These are phyloP conservation scores for Prenolepis imparis DNA, from an alignment of 2,888 invertebrate genomes.

Conservation along the genomic window DNA sequence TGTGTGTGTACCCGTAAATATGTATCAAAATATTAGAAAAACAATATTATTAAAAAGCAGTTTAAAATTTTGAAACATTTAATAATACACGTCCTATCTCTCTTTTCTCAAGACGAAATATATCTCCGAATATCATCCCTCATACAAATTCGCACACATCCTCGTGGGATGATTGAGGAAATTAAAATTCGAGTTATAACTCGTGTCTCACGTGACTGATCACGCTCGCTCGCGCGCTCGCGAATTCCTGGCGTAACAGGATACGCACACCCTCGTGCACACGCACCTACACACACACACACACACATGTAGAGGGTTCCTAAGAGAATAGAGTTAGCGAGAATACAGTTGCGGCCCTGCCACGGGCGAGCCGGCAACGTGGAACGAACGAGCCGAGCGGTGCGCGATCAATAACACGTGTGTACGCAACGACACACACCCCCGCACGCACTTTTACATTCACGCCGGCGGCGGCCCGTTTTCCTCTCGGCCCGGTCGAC, in stretches of 20 bases:
- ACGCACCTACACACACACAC: neutral
- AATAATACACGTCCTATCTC: constrained; percentile 23
- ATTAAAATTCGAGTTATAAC: constrained; percentile 61
- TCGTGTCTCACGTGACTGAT: constrained; percentile 60
- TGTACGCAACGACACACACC: constrained; percentile 83
- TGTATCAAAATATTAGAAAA: neutral
- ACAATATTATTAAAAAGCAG: neutral
- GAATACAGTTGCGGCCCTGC: constrained; percentile 82
- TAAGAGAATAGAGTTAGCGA: constrained; percentile 82
- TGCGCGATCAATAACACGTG: constrained; percentile 85
- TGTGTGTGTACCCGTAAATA: neutral
- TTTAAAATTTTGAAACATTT: neutral
- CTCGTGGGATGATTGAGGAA: constrained; percentile 47
- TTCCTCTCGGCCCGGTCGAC: constrained; percentile 61
- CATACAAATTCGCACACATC: neutral
- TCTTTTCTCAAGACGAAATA: neutral
- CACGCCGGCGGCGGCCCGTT: constrained; percentile 58
- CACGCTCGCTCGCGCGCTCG: constrained; percentile 34
- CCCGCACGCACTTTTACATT: constrained; percentile 77
- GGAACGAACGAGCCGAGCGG: constrained; percentile 61
- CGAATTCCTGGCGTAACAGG: constrained; percentile 4
- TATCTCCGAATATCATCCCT: constrained; percentile 20
- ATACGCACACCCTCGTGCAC: neutral
- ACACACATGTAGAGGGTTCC: constrained; percentile 57
- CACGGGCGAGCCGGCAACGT: constrained; percentile 57